Evolutionary conservation across 2,797 vertebrate species (phyloP), one percentile per base, ranked within the genome.

Genomic region (Artibeus lituratus): DNA sequence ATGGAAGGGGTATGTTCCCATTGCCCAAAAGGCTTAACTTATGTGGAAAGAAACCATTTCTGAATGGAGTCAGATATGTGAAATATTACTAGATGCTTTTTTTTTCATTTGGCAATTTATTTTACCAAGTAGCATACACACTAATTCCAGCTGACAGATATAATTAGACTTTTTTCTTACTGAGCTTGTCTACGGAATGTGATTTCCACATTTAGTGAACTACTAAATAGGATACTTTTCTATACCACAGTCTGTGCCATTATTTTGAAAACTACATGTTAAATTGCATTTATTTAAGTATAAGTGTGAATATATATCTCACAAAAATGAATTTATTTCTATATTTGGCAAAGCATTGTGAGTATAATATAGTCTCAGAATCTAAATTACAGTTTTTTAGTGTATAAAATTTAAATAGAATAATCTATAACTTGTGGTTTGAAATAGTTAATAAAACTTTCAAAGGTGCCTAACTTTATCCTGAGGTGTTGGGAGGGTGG

Each of bases 281-380:
- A 87, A 93, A 55, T 59, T 65, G 12, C 21, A 87, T 82, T 90
- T 96, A 92, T 94, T 87, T 96, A 95, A 91, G 32, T 47, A 22
- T 8, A 77, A 62, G 3, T 72, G 9, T 80, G 69, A 82, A 69
- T 87, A 44, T 77, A 32, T 26, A 67, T 87, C 32, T 95, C 44
- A 92, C 42, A 88, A 51, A 87, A 95, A 82, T 72, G 81, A 82
- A 49, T 86, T 91, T 7, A 10, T 21, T 62, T 83, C n/a, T 53
- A 72, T 70, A 93, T 85, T 93, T 69, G 53, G 62, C 49, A 94
- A 73, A 94, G 10, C 55, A 65, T 87, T 89, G 22, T 80, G 22
- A 88, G 55, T 78, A 35, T 62, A 67, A 57, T 69, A 53, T 39
- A 83, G 47, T 83, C 44, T 72, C 29, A 78, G 67, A 84, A 94